These are phyloP conservation scores for Philereme transversata DNA, from an alignment of 2,888 invertebrate species.

Conservation along the genomic window DNA sequence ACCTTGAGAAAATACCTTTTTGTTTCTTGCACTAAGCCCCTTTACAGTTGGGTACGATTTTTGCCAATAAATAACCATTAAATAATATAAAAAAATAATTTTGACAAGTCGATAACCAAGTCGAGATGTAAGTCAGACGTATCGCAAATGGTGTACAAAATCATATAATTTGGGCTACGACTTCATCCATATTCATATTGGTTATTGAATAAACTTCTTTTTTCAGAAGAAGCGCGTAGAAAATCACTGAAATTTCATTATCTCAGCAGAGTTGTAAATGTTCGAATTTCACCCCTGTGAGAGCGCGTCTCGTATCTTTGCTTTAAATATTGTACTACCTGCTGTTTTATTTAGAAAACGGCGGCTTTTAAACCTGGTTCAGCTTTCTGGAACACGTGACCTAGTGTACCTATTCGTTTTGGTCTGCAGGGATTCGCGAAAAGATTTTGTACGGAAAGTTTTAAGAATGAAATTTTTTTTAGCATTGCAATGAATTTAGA, in stretches of 20 bases:
- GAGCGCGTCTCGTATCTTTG: not conserved
- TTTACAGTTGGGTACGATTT: too few species aligned
- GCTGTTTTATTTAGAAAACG: constrained; percentile 14
- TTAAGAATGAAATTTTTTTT: too few species aligned
- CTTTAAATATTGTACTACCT: constrained; percentile 15
- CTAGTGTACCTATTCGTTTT: not conserved
- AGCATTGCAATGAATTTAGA: too few species aligned
- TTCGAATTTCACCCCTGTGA: constrained; percentile 13
- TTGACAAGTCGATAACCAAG: too few species aligned
- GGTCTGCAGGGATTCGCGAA: too few species aligned
- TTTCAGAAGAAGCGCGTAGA: constrained; percentile 4
- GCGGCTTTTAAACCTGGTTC: not conserved
- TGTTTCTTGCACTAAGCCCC: too few species aligned
- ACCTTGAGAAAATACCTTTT: too few species aligned
- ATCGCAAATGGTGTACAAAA: constrained; percentile 4
- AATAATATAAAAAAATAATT: too few species aligned
- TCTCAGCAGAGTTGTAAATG: constrained; percentile 13
- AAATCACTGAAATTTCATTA: constrained; percentile 28
- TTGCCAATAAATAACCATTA: too few species aligned
- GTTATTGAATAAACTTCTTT: constrained; percentile 15
- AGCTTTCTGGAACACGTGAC: constrained; percentile 3
- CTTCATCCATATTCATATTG: constrained; percentile 15
- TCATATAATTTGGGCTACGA: constrained; percentile 1
- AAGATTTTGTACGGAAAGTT: too few species aligned
- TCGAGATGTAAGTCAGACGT: too few species aligned